Conservation (phyloP, 2,797 vertebrate genomes). For the Diglossa cyanea region DNA sequence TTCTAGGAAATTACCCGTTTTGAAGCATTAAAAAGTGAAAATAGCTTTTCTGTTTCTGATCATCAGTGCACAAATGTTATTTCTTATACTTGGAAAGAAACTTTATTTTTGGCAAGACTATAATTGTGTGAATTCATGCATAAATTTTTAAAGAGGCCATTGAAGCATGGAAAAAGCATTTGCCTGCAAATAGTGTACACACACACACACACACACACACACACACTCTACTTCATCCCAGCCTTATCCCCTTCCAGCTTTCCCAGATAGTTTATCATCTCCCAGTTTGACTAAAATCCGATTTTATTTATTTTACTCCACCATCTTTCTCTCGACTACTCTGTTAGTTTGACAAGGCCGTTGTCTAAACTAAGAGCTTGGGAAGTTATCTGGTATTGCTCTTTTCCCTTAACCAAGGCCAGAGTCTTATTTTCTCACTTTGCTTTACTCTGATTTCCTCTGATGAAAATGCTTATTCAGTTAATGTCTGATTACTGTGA, state of each 20-base stretch:
- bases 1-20: not conserved
- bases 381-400: not conserved
- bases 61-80: not conserved
- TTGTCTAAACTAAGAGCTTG: not conserved
- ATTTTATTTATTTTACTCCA: not conserved
- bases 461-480: not conserved
- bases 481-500: not conserved
- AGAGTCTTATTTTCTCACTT: not conserved
- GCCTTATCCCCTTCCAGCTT: not conserved
- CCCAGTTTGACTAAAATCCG: not conserved
- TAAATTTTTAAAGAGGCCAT: not conserved
- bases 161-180: not conserved
- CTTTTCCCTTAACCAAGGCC: not conserved
- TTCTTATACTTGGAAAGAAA: not conserved
- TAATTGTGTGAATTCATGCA: slow-evolving; percentile 14
- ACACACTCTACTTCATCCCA: not conserved
- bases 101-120: not conserved
- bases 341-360: not conserved
- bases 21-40: not conserved
- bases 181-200: not conserved
- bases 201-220: not conserved
- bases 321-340: not conserved
- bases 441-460: not conserved
- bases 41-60: not conserved
- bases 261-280: not conserved